Evolutionary conservation across 2,113 vertebrate species (phyloP).

Genomic region (Salminus brasiliensis): DNA sequence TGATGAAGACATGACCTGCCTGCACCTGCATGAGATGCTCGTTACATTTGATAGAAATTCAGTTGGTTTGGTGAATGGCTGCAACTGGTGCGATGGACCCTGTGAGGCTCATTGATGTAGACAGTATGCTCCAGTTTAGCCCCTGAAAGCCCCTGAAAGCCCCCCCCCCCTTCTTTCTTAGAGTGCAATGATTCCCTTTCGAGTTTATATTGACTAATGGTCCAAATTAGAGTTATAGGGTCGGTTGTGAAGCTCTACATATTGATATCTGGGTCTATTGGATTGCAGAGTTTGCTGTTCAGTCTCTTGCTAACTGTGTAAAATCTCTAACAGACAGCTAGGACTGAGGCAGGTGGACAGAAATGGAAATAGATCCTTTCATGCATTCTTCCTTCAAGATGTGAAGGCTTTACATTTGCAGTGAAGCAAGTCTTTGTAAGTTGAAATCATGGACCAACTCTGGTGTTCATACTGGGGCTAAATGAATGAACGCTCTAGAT

Average conservation of each 20-base stretch:
- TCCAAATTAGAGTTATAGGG: not conserved
- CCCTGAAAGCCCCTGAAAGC: not conserved
- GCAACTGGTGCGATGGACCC: not conserved
- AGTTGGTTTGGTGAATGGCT: not conserved
- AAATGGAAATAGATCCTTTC: not conserved
- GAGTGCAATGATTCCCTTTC: not conserved
- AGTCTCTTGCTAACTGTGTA: no score
- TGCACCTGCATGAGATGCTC: no score
- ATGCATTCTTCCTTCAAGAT: not conserved
- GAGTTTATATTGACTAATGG: not conserved
- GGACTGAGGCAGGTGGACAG: not conserved
- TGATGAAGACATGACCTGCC: no score
- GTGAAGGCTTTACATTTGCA: not conserved
- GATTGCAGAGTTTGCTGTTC: not conserved
- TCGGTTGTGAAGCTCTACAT: not conserved
- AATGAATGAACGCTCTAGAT: no score
- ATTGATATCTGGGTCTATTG: not conserved
- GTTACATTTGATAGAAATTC: not conserved
- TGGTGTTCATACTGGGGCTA: no score
- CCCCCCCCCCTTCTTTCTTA: not conserved
- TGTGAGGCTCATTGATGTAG: no score
- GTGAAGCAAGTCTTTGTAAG: no score
- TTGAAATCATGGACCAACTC: no score
- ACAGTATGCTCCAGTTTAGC: not conserved
- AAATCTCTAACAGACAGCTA: not conserved